Conservation (phyloP, 2,113 vertebrate species). For the Atrichornis clamosus region DNA sequence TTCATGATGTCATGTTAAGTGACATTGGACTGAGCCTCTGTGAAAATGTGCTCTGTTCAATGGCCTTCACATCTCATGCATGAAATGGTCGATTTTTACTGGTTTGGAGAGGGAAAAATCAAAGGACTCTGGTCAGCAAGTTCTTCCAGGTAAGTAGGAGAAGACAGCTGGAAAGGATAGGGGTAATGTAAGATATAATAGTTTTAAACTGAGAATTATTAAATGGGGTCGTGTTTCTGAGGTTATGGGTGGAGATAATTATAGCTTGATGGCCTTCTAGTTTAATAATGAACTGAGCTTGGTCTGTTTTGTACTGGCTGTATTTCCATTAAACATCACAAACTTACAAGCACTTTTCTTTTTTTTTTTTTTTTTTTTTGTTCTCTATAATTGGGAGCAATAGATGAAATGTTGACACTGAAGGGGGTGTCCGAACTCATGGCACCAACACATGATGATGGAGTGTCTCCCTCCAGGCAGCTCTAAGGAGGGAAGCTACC, state of each 20-base stretch:
- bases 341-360: background rate
- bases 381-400: background rate
- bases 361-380: background rate
- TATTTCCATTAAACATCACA: background rate
- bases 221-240: background rate
- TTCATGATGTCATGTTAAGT: background rate
- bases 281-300: background rate
- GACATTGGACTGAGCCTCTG: background rate
- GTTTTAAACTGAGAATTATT: background rate
- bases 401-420: background rate
- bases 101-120: background rate
- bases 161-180: background rate
- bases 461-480: background rate
- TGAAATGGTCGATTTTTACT: background rate
- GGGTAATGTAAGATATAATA: background rate
- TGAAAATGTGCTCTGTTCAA: background rate
- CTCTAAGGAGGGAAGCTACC: background rate
- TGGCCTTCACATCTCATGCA: background rate
- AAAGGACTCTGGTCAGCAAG: background rate
- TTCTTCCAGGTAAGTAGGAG: background rate
- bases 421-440: background rate
- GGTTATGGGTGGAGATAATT: background rate
- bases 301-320: background rate
- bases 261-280: background rate
- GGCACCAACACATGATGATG: background rate